Conservation (phyloP, 2,113 vertebrate genomes). For the Dinomys branickii region DNA sequence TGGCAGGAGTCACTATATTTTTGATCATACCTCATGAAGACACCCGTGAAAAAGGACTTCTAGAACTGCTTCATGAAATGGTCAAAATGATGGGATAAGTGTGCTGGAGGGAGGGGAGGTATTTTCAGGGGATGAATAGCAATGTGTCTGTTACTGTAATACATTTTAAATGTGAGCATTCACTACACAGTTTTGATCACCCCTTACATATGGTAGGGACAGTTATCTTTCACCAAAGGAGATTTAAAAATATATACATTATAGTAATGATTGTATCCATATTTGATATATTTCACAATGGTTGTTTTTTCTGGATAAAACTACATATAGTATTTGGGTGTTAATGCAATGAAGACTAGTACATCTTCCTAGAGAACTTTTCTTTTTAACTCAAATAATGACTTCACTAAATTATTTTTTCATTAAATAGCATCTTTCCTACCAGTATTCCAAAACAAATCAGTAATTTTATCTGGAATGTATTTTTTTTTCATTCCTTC, state of each 20-base stretch:
- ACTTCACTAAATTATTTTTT: neutral
- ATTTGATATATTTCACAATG: neutral
- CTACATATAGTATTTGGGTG: neutral
- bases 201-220: neutral
- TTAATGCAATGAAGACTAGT: neutral
- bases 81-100: neutral
- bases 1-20: neutral
- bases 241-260: neutral
- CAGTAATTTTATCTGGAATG: neutral
- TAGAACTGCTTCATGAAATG: neutral
- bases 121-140: neutral
- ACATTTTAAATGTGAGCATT: neutral
- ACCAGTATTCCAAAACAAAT: neutral
- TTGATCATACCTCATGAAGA: neutral
- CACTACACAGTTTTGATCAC: neutral
- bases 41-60: neutral
- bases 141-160: neutral
- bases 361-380: neutral
- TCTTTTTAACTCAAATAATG: conserved; percentile 9
- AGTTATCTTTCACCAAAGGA: neutral
- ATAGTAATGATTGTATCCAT: neutral
- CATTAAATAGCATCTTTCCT: neutral
- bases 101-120: neutral
- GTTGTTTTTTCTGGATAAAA: neutral
- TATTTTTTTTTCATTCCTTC: neutral